Conservation (phyloP, 1,140 invertebrate species). For the Drosophila sp. region DNA sequence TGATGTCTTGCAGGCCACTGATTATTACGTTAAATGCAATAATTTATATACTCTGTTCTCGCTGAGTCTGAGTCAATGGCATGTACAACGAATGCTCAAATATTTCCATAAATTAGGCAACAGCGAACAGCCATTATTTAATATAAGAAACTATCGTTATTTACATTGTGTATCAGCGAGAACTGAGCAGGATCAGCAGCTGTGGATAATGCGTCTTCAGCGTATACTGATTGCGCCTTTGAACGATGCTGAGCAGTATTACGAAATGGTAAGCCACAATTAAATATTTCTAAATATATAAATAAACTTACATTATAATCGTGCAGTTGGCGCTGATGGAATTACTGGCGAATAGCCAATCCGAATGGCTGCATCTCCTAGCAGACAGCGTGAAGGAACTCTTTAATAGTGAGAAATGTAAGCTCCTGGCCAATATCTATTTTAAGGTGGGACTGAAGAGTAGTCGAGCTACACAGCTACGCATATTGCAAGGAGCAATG, state of each 20-base stretch:
- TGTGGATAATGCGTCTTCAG: constrained; percentile 43
- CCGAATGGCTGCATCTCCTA: constrained; percentile 36
- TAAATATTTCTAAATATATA: not conserved
- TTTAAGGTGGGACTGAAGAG: constrained; percentile 33
- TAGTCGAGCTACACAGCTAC: constrained; percentile 14
- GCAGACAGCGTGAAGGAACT: constrained; percentile 17
- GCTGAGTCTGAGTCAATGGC: constrained; percentile 39
- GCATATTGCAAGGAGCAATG: constrained; percentile 36
- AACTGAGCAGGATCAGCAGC: constrained; percentile 16
- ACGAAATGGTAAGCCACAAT: constrained; percentile 53
- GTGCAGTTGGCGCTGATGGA: constrained; percentile 44
- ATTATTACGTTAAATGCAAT: constrained; percentile 50
- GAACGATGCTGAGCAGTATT: constrained; percentile 46
- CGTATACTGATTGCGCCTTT: not conserved
- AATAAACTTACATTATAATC: not conserved
- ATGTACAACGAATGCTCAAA: constrained; percentile 55
- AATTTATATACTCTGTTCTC: constrained; percentile 59
- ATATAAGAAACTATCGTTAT: constrained; percentile 34
- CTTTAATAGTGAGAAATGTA: constrained; percentile 12
- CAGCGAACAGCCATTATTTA: constrained; percentile 12
- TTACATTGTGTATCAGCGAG: constrained; percentile 24
- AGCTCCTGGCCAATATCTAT: constrained; percentile 28
- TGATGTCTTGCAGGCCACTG: constrained; percentile 11
- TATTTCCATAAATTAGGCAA: constrained; percentile 48
- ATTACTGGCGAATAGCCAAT: constrained; percentile 13